Percentiles rank a stretch among this genome's conserved stretches.
These are phyloP conservation scores for Martes martes DNA, from an alignment of 2,113 vertebrate genomes.

Conservation along the genomic window DNA sequence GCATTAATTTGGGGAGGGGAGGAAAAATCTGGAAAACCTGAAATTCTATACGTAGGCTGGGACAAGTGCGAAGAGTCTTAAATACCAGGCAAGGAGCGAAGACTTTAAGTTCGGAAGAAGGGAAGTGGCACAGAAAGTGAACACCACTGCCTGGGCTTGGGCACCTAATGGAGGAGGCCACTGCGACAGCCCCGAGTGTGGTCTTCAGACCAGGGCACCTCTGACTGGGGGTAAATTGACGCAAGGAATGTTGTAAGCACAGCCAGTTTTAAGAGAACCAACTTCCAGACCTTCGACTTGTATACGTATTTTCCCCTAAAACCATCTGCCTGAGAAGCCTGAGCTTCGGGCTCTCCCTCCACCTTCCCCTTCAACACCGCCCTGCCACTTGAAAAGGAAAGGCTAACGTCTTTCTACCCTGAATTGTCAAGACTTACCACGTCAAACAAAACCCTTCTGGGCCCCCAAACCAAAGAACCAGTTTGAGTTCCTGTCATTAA, in stretches of 20 bases:
- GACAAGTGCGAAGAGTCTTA: not conserved
- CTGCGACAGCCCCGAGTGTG: no score
- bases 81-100: not conserved
- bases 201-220: not conserved
- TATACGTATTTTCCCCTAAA: fast-evolving
- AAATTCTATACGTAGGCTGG: not conserved
- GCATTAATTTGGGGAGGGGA: not conserved
- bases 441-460: not conserved
- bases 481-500: not conserved
- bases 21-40: not conserved
- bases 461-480: not conserved
- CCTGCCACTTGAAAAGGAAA: not conserved
- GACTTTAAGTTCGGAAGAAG: not conserved
- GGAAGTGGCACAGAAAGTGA: not conserved
- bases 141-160: fast-evolving
- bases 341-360: not conserved
- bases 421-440: no score
- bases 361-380: fast-evolving
- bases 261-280: not conserved
- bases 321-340: not conserved
- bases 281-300: not conserved
- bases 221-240: not conserved
- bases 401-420: not conserved
- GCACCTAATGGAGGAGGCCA: not conserved
- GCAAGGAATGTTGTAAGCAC: not conserved